Evolutionary conservation across 1,140 invertebrate species (phyloP), one percentile per base, ranked within the genome.

Genomic region (Drosophila willistoni): DNA sequence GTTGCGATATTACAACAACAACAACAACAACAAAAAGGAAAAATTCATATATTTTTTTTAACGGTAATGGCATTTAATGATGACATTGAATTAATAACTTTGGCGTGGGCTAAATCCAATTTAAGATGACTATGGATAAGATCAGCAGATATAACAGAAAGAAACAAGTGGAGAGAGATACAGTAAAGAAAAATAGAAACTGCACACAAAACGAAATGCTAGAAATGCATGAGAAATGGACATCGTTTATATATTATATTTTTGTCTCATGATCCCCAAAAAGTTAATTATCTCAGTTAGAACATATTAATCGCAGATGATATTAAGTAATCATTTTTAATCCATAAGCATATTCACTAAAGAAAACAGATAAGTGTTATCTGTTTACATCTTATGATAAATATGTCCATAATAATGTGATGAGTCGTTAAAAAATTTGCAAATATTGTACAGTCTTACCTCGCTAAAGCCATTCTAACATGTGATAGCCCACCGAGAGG

Each of bases 391-490:
- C n/a, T 1, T 44, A 2, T 6, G 7, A 9, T 25, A 41, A 62
- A 44, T 44, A 22, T 10, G 34, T 62, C 9, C 19, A 42, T 29
- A 7, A 42, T 39, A 1, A 68, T 9, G 1, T 41, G 29, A 29
- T 6, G 5, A n/a, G 34, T 42, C 2, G 6, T 1, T 12, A 10
- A 10, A 7, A 22, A 14, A 41, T 19, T 54, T 39, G 4, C 1
- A 25, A n/a, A 55, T 41, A 14, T 56, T 57, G 44, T 39, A 42
- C 2, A 13, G 33, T 92, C 93, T 93, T 93, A 94, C 94, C 94
- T 93, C 84, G 94, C 94, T 92, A 94, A 93, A 92, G 94, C 93
- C 93, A 94, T 94, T 93, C 94, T 94, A 93, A 93, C 94, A 94
- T 94, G 93, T 92, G 93, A 93, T 82, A 94, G 93, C 93, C 92